Base-by-base conservation (phyloP, 2,888 invertebrate genomes). In the Mesodorylaimus sp. region DNA sequence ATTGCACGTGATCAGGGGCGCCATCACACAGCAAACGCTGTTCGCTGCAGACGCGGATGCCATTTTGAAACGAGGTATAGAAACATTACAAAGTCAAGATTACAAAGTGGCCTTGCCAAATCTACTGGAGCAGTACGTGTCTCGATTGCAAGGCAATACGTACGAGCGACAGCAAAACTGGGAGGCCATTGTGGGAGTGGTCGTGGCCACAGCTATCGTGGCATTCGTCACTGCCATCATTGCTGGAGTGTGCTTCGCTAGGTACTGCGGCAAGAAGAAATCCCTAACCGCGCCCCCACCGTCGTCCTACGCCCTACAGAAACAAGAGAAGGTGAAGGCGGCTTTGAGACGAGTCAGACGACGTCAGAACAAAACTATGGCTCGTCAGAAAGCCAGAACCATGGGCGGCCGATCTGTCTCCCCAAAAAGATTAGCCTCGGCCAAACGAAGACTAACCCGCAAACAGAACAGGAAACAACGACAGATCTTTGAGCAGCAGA, bases 41-140 rank as follows among this genome's bases (percentile, higher is more conserved):
- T n/a, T n/a, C n/a, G n/a, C n/a, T n/a, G n/a, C n/a, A n/a, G n/a
- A n/a, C n/a, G n/a, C n/a, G n/a, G n/a, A n/a, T n/a, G n/a, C n/a
- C n/a, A n/a, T n/a, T n/a, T n/a, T n/a, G n/a, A n/a, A n/a, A n/a
- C n/a, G n/a, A n/a, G n/a, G n/a, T n/a, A n/a, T n/a, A n/a, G n/a
- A n/a, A n/a, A n/a, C n/a, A n/a, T n/a, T n/a, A n/a, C n/a, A n/a
- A n/a, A n/a, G n/a, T n/a, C n/a, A n/a, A n/a, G n/a, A n/a, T n/a
- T n/a, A n/a, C n/a, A n/a, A n/a, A n/a, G n/a, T n/a, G n/a, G 41
- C 41, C 41, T 21, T 39, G 41, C 41, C 41, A 7, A 39, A 16
- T 7, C 21, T 39, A 23, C 21, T 39, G 13, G 21, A 39, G 5
- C 7, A 10, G n/a, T 39, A 39, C 41, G 21, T 39, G 10, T 7